Evolutionary conservation across 2,113 vertebrate genomes (phyloP).

Genomic region (Crotalus viridis): DNA sequence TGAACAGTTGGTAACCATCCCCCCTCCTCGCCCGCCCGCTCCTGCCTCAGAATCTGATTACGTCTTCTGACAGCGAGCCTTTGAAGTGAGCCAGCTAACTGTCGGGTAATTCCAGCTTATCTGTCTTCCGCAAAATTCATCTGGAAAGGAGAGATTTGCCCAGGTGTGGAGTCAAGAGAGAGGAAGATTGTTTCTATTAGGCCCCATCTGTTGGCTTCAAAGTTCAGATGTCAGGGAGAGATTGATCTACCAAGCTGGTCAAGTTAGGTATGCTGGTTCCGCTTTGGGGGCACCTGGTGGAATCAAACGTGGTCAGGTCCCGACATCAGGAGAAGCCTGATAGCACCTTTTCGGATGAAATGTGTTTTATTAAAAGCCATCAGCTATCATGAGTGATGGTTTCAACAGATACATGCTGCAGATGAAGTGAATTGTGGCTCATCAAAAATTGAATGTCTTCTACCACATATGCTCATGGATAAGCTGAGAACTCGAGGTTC

Average conservation of each 20-base stretch:
- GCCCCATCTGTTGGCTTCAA: conserved; percentile 67
- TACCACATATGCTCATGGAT: not conserved
- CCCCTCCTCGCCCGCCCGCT: conserved; percentile 42
- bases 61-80: conserved; percentile 58
- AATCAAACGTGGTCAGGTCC: not conserved
- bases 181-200: conserved; percentile 56
- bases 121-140: conserved; percentile 62
- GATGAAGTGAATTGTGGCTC: not conserved
- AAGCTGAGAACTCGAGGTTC: not conserved
- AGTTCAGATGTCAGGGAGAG: conserved; percentile 26
- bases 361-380: not conserved
- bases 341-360: not conserved
- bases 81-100: conserved; percentile 71
- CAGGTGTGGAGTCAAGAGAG: conserved; percentile 55
- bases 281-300: not conserved
- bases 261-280: not conserved
- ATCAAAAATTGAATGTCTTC: not conserved
- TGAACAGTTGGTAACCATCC: conserved; percentile 54
- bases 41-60: conserved; percentile 73
- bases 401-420: not conserved
- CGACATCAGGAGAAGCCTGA: not conserved
- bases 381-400: not conserved
- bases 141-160: conserved; percentile 65
- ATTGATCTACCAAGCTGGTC: conserved; percentile 31
- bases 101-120: conserved; percentile 62